Percentiles rank a stretch among this genome's conserved stretches.
Conservation (phyloP, 2,113 vertebrate genomes). For the Chitala chitala region DNA sequence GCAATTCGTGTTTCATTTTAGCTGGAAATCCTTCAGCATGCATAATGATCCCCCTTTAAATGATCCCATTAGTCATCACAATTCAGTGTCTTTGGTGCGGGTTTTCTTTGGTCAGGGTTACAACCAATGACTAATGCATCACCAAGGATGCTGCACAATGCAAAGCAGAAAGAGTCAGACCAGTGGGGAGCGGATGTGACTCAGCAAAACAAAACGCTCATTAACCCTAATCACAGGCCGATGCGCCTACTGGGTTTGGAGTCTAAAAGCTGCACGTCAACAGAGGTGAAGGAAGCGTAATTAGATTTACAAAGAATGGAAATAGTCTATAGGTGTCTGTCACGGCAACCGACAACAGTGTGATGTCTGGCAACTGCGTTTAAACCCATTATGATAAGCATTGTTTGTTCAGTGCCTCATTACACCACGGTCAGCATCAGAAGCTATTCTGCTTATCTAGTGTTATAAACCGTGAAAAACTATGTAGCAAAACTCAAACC, state of each 20-base stretch:
- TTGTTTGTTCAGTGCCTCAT: not conserved
- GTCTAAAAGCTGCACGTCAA: not conserved
- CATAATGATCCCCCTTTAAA: not conserved
- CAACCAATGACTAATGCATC: slow-evolving; percentile 13
- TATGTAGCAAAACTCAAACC: not conserved
- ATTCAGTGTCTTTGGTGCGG: slow-evolving; percentile 1
- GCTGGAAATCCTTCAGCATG: not conserved
- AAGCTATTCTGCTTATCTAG: not conserved
- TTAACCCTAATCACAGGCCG: slow-evolving; percentile 30
- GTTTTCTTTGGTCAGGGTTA: not conserved
- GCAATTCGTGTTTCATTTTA: slow-evolving; percentile 15
- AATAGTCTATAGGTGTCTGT: not conserved
- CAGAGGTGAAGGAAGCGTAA: not conserved
- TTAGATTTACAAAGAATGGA: slow-evolving; percentile 9
- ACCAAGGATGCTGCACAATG: no score
- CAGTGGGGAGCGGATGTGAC: not conserved
- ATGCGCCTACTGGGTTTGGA: not conserved
- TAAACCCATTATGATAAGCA: not conserved
- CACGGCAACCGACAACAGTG: not conserved
- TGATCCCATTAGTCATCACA: not conserved
- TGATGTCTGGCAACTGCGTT: not conserved
- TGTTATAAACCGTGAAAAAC: not conserved
- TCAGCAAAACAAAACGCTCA: slow-evolving; percentile 4
- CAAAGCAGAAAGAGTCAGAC: no score
- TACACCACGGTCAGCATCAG: not conserved